Evolutionary conservation across 2,888 invertebrate species (phyloP).

Genomic region (Pollenia labialis): DNA sequence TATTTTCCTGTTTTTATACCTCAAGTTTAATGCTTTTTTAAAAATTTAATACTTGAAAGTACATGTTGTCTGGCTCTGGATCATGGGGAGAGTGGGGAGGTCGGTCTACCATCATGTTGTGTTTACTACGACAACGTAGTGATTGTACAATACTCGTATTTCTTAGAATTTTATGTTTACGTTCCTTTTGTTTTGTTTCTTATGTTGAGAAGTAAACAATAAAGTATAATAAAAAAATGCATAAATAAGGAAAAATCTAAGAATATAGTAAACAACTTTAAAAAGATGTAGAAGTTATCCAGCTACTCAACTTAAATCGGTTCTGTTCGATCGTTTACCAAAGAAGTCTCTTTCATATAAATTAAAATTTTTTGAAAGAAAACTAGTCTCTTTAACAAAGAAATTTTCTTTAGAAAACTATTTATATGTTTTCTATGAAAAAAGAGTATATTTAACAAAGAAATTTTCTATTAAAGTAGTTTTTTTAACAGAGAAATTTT

Average conservation of each 20-base stretch:
- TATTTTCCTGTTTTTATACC: constrained; percentile 4
- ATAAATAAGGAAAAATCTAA: constrained; percentile 11
- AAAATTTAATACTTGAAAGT: constrained; percentile 27
- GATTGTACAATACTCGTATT: constrained; percentile 66
- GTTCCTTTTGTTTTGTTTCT: constrained; percentile 29
- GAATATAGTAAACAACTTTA: background rate
- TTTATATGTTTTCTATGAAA: background rate
- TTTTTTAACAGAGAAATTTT: background rate
- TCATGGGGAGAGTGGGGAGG: background rate
- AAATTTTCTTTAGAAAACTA: background rate
- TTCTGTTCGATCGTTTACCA: too few relatives aligned
- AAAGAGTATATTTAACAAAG: background rate
- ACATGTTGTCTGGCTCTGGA: constrained; percentile 37
- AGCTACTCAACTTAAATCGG: background rate
- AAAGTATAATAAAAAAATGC: constrained; percentile 9
- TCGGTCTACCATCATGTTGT: constrained; percentile 14
- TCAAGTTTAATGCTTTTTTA: constrained; percentile 44
- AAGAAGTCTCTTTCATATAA: too few relatives aligned
- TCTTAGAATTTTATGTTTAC: constrained; percentile 68
- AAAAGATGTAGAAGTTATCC: background rate
- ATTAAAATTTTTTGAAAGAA: too few relatives aligned
- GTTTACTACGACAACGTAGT: constrained; percentile 31
- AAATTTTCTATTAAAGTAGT: constrained; percentile 3
- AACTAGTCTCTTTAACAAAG: background rate
- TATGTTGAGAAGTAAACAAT: constrained; percentile 49